Conservation (phyloP, 2,888 invertebrate genomes). For the Timandra comae region DNA sequence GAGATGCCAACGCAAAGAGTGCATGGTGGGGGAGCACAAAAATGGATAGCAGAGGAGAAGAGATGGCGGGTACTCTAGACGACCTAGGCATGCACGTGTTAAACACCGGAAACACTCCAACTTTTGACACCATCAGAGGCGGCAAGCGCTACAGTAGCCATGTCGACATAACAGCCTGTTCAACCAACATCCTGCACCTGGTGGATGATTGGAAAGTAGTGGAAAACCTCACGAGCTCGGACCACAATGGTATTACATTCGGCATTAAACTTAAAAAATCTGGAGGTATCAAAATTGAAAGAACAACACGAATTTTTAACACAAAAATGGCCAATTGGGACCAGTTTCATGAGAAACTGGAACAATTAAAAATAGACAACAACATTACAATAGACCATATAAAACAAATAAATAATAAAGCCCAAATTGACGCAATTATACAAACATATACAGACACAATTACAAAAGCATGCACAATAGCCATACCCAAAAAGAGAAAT, state of each 20-base stretch:
- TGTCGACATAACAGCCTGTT: slow-evolving; percentile 19
- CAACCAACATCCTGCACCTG: slow-evolving; percentile 6
- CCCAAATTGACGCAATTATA: too few species aligned
- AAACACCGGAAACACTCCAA: slow-evolving; percentile 15
- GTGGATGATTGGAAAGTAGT: slow-evolving; percentile 4
- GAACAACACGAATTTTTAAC: slow-evolving; percentile 4
- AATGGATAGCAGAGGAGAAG: slow-evolving; percentile 16
- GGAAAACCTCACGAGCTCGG: too few species aligned
- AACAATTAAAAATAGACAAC: not conserved
- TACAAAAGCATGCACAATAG: not conserved
- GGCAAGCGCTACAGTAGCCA: slow-evolving; percentile 9
- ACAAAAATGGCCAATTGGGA: slow-evolving; percentile 5
- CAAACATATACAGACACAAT: too few species aligned
- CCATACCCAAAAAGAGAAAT: slow-evolving; percentile 4
- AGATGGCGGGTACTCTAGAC: slow-evolving; percentile 10
- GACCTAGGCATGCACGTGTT: slow-evolving; percentile 17
- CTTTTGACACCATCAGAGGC: slow-evolving; percentile 14
- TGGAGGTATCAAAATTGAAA: not conserved
- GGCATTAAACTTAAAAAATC: not conserved
- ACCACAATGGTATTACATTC: too few species aligned
- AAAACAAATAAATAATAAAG: too few species aligned
- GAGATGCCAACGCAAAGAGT: not conserved
- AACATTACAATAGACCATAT: not conserved
- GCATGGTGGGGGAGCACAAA: not conserved
- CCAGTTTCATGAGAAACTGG: slow-evolving; percentile 2